Percentiles rank a stretch among this genome's conserved stretches.
Evolutionary conservation across 2,888 invertebrate species (phyloP).

Genomic region (Tenthredo mesomela): DNA sequence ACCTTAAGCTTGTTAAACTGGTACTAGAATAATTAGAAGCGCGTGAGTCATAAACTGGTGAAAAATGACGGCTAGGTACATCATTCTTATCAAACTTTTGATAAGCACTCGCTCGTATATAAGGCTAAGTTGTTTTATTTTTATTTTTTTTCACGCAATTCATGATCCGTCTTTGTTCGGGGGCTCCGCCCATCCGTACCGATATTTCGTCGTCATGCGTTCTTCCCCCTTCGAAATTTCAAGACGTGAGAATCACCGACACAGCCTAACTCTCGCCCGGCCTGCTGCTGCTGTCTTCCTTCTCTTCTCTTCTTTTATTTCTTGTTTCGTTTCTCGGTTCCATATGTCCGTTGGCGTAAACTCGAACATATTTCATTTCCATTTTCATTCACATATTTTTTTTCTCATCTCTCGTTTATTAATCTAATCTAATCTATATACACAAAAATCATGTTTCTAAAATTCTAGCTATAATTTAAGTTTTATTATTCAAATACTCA

Average conservation of each 20-base stretch:
- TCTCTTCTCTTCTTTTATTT: background rate
- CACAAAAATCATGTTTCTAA: background rate
- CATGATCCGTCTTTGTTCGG: slow-evolving; percentile 39
- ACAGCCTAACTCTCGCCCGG: background rate
- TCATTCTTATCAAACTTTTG: slow-evolving; percentile 18
- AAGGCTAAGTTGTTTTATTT: background rate
- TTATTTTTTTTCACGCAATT: background rate
- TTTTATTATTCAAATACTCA: no score
- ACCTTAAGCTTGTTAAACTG: background rate
- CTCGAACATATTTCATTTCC: background rate
- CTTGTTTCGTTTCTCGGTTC: background rate
- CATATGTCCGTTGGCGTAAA: background rate
- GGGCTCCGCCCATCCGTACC: slow-evolving; percentile 49
- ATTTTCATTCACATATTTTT: background rate
- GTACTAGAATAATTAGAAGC: background rate
- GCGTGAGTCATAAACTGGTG: background rate
- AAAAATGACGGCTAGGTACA: background rate
- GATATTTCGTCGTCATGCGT: slow-evolving; percentile 44
- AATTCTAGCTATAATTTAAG: background rate
- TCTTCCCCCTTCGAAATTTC: slow-evolving; percentile 31
- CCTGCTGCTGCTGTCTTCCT: background rate
- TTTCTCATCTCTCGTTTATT: background rate
- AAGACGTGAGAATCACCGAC: slow-evolving; percentile 32
- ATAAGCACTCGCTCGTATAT: background rate
- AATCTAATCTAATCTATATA: no score